phyloP scores from a whole-genome alignment of 2,113 vertebrate genomes.

The Nestor notabilis region DNA sequence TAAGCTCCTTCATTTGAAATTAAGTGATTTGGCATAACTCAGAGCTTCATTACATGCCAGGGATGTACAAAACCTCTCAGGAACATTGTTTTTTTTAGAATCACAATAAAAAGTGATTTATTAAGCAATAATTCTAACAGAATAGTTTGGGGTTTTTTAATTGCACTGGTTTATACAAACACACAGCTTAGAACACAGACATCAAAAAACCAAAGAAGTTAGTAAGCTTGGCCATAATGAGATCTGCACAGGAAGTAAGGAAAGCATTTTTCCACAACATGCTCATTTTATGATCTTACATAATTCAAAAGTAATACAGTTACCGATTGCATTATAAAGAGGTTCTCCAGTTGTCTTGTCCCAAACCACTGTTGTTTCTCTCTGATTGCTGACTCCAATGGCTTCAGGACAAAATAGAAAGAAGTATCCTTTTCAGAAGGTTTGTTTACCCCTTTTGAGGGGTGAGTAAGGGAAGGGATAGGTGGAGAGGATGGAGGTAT shows the following conservation, averaged over 20 bases:
- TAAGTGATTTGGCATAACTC: background rate
- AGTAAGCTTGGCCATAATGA: background rate
- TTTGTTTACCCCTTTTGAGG: conserved; percentile 42
- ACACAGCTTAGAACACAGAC: background rate
- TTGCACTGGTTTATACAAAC: background rate
- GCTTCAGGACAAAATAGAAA: conserved; percentile 78
- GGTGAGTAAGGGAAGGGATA: background rate
- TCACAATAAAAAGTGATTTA: background rate
- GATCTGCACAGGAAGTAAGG: background rate
- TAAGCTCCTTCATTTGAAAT: background rate
- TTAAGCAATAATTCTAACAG: background rate
- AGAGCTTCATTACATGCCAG: background rate
- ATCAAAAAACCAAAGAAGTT: background rate
- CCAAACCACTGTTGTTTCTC: conserved; percentile 97
- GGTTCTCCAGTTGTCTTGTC: conserved; percentile 93
- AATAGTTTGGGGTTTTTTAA: background rate
- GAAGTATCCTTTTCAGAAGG: conserved; percentile 40
- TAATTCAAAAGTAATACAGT: conserved; percentile 25
- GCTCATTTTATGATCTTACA: background rate
- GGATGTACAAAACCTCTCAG: background rate
- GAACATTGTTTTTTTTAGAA: background rate
- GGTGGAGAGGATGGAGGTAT: conserved; percentile 25
- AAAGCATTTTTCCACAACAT: background rate
- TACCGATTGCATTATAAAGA: conserved; percentile 95
- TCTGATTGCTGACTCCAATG: conserved; percentile 95